phyloP scores from a whole-genome alignment of 2,888 invertebrate species.

The Deilephila porcellus region DNA sequence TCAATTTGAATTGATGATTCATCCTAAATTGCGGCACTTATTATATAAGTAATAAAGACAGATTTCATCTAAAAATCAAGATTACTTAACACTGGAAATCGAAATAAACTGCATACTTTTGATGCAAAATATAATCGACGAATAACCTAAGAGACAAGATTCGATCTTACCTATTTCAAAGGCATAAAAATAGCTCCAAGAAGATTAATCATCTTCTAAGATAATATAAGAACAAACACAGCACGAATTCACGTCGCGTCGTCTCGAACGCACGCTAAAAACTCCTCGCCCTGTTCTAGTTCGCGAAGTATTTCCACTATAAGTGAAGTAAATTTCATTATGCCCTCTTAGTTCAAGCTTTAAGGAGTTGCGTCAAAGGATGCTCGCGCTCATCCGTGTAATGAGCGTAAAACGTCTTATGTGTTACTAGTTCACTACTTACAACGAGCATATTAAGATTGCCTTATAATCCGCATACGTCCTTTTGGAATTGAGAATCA shows the following conservation, averaged over 20 bases:
- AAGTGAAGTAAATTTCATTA: constrained; percentile 24
- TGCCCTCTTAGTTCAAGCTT: constrained; percentile 14
- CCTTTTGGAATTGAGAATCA: neutral
- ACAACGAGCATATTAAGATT: too few species aligned
- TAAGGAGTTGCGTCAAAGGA: constrained; percentile 17
- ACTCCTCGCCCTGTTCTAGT: neutral
- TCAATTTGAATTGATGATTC: too few species aligned
- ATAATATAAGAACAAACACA: neutral
- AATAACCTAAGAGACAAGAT: too few species aligned
- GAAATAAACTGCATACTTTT: too few species aligned
- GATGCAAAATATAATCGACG: too few species aligned
- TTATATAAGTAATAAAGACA: too few species aligned
- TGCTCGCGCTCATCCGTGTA: constrained; percentile 8
- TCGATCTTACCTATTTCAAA: too few species aligned
- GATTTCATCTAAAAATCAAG: too few species aligned
- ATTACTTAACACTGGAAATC: too few species aligned
- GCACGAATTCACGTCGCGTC: neutral
- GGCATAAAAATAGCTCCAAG: too few species aligned
- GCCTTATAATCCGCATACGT: neutral
- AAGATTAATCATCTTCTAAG: too few species aligned
- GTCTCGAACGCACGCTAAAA: neutral
- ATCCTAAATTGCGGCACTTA: too few species aligned
- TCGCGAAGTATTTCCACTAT: constrained; percentile 24
- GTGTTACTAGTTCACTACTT: neutral
- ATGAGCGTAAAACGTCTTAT: constrained; percentile 22